Base-by-base conservation (phyloP, 2,113 vertebrate species). In the Arothron firmamentum region DNA sequence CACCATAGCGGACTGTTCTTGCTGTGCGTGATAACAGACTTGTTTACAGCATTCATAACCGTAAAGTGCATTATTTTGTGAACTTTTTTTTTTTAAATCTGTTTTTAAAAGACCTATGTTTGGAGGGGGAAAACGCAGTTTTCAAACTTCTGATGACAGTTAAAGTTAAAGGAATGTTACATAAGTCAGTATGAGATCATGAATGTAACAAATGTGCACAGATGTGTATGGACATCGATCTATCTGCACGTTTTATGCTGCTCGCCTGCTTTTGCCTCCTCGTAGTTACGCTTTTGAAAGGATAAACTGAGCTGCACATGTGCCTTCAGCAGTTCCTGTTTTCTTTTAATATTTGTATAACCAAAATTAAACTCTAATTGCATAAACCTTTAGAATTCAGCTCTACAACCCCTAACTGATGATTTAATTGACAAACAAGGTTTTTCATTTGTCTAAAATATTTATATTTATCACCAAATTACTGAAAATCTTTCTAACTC, bases 41-140 rank as follows among this genome's bases (percentile, higher is more conserved):
- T 70, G 83, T 89, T 89, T 87, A 88, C 88, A 81, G 54, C 19
- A 41, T 78, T 78, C 65, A 64, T 55, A 49, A 72, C 68, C 79
- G 56, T 64, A 23, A 86, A 81, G 85, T 90, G 85, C 86, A 74
- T 85, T 87, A 53, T 59, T 48, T 67, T 60, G 25, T 6, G 13
- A 16, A 12, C 13, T 28, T 17, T 56, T 56, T 21, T 10, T 56
- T 47, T 51, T 48, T 11, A 34, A 5, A n/a, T 55, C 18, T 12
- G 57, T 56, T 62, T 71, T 56, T 25, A 14, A 41, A 11, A 2
- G 12, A 45, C 28, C 11, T 11, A 12, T 38, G 34, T 38, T 9
- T 38, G 34, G 34, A 38, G 34, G 34, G 34, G 34, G 34, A 4
- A 38, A 38, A 38, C 28, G 12, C 34, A 38, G 34, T 38, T 12